These are phyloP conservation scores for Charanyca ferruginea DNA, from an alignment of 2,888 invertebrate genomes.

Conservation along the genomic window DNA sequence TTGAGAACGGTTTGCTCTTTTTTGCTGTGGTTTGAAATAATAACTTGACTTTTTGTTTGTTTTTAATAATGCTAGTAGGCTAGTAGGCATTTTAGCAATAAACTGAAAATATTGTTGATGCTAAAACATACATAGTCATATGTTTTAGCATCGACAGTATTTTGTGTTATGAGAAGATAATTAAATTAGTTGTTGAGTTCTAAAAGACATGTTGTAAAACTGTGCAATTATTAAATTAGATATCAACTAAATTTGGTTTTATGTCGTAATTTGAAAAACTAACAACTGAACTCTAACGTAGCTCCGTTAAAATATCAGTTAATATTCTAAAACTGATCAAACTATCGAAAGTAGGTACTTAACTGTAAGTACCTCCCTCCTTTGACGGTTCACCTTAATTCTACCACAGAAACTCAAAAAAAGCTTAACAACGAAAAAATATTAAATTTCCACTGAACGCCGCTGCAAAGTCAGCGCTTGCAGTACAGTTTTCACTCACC, in stretches of 20 bases:
- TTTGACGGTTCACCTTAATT: background rate
- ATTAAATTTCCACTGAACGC: conserved; percentile 66
- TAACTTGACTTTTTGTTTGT: conserved; percentile 17
- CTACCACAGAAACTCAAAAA: background rate
- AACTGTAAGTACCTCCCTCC: background rate
- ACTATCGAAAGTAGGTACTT: background rate
- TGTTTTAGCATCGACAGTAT: too few species aligned
- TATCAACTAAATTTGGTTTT: too few species aligned
- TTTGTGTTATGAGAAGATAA: too few species aligned
- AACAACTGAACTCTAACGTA: background rate
- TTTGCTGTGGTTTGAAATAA: conserved; percentile 9
- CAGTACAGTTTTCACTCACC: conserved; percentile 80
- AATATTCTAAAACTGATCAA: background rate
- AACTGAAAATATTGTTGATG: too few species aligned
- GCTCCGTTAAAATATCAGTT: too few species aligned
- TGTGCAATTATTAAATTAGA: too few species aligned
- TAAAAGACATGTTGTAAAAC: too few species aligned
- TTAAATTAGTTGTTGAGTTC: too few species aligned
- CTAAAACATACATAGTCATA: too few species aligned
- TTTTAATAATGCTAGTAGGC: background rate
- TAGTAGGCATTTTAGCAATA: too few species aligned
- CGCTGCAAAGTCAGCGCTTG: conserved; percentile 82
- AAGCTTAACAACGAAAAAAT: conserved; percentile 4
- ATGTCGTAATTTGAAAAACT: background rate
- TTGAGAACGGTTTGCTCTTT: conserved; percentile 34